Conservation (phyloP, 2,113 vertebrate species). For the Potamarius usumacintae region DNA sequence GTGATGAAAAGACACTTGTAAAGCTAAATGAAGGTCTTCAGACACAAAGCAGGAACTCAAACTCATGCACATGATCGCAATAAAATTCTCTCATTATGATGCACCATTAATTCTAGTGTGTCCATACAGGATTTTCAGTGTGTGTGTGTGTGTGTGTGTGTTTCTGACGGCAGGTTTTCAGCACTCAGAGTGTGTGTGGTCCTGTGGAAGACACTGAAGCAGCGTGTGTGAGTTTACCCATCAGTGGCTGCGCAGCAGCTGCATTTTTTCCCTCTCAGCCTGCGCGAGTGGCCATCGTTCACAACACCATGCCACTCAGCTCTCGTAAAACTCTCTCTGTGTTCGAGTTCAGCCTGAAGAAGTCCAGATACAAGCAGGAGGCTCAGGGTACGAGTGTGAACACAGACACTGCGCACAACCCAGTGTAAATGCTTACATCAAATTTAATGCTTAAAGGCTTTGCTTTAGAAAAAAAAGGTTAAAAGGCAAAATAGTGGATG, state of each 20-base stretch:
- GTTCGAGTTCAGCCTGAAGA: slow-evolving; percentile 66
- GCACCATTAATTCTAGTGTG: background rate
- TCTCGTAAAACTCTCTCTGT: slow-evolving; percentile 61
- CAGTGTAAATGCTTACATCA: background rate
- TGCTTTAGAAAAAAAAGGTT: background rate
- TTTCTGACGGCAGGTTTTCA: slow-evolving; percentile 63
- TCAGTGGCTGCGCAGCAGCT: slow-evolving; percentile 56
- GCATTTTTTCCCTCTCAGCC: slow-evolving; percentile 71
- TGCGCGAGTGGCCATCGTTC: slow-evolving; percentile 67
- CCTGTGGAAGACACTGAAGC: slow-evolving; percentile 62
- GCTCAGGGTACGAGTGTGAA: slow-evolving; percentile 55
- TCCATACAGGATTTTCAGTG: background rate
- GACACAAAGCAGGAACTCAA: too few species aligned
- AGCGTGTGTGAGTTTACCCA: slow-evolving; percentile 60
- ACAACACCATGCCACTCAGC: background rate
- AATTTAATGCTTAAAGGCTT: background rate
- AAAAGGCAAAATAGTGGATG: background rate
- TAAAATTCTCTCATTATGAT: too few species aligned
- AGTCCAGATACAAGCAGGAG: slow-evolving; percentile 63
- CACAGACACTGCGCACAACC: background rate
- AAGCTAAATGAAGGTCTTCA: too few species aligned
- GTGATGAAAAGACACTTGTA: too few species aligned
- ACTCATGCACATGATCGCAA: too few species aligned
- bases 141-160: background rate
- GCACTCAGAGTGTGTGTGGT: slow-evolving; percentile 60